These are phyloP conservation scores for Drosophila bifasciata DNA, from an alignment of 1,140 invertebrate genomes.

Conservation along the genomic window DNA sequence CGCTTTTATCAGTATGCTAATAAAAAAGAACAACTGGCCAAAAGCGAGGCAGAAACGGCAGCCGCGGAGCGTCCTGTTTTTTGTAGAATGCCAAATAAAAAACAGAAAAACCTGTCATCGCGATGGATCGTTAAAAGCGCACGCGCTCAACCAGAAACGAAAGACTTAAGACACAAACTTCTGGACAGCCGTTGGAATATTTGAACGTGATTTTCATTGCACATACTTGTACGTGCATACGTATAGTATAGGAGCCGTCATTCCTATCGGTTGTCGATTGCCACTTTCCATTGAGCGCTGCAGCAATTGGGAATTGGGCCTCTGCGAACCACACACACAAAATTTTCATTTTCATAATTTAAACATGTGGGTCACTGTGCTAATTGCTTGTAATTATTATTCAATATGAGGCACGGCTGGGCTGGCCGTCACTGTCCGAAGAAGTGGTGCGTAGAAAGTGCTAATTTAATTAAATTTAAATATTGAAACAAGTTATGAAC, in stretches of 20 bases:
- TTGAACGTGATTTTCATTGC: constrained; percentile 43
- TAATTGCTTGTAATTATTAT: constrained; percentile 78
- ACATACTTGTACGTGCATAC: no score
- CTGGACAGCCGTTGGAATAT: no score
- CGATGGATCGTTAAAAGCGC: constrained; percentile 20
- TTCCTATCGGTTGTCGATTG: constrained; percentile 24
- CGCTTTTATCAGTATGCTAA: constrained; percentile 72
- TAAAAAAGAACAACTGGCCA: constrained; percentile 44
- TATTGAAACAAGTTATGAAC: constrained; percentile 53
- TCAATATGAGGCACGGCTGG: constrained; percentile 57
- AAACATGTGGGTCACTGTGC: constrained; percentile 72
- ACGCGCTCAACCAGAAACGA: constrained; percentile 37
- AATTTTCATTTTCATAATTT: constrained; percentile 57
- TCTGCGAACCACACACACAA: constrained; percentile 13
- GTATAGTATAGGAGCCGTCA: no score
- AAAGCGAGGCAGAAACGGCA: constrained; percentile 10
- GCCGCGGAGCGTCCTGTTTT: constrained; percentile 43
- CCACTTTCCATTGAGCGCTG: constrained; percentile 39
- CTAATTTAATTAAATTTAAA: constrained; percentile 74
- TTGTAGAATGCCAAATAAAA: constrained; percentile 22
- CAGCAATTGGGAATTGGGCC: constrained; percentile 38
- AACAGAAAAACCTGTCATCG: constrained; percentile 46
- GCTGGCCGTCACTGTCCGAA: no score
- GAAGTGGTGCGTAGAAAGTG: constrained; percentile 61
- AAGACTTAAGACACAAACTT: constrained; percentile 66